These are phyloP conservation scores for Mya arenaria DNA, from an alignment of 1,140 invertebrate species.

Conservation along the genomic window DNA sequence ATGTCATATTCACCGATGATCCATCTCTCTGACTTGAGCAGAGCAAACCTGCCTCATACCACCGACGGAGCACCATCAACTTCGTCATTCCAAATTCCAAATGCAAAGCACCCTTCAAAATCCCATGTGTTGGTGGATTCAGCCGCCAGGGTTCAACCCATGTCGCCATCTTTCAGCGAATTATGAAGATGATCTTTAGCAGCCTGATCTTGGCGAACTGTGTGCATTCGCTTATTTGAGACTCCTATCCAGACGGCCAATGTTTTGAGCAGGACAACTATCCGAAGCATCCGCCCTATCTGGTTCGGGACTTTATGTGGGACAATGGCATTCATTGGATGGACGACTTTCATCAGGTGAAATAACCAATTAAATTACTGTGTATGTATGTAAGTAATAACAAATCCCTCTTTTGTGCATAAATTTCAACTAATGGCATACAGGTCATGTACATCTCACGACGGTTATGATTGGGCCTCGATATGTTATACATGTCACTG, in stretches of 20 bases:
- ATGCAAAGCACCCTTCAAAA: conserved; percentile 46
- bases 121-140: conserved; percentile 37
- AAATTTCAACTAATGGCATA: no score
- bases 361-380: no score
- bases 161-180: conserved; percentile 32
- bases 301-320: conserved; percentile 18
- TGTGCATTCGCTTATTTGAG: not conserved
- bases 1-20: conserved; percentile 48
- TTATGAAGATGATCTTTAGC: conserved; percentile 25
- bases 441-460: no score
- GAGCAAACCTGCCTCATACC: conserved; percentile 13
- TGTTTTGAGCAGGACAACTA: conserved; percentile 48
- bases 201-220: not conserved
- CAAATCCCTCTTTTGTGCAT: no score
- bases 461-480: no score
- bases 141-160: conserved; percentile 17
- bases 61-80: not conserved
- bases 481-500: no score
- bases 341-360: conserved; percentile 29
- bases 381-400: no score
- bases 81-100: not conserved
- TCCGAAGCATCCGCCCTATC: conserved; percentile 23
- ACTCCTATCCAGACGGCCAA: conserved; percentile 28
- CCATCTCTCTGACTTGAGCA: conserved; percentile 3
- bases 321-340: conserved; percentile 50